Base-by-base conservation (phyloP, 2,888 invertebrate species). In the Parnassius orleans region DNA sequence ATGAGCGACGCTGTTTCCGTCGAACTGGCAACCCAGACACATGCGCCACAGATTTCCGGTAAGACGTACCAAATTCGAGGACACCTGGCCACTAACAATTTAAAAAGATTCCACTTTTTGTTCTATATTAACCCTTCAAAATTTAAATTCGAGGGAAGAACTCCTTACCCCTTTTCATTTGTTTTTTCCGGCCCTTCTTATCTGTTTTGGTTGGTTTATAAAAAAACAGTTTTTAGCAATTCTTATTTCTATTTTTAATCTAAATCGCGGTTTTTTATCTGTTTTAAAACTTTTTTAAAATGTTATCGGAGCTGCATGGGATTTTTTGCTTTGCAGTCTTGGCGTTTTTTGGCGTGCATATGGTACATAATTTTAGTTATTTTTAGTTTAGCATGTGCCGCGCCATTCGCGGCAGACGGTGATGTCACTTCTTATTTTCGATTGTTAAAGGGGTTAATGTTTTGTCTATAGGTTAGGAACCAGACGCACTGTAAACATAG, bases 31-130 rank as follows among this genome's bases (percentile, higher is more conserved):
- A 82, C 64, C 67, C 76, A 82, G 85, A 84, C 87, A 87, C 83
- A 87, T 87, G 87, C 83, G 81, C 79, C 85, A 81, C 87, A 87
- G 88, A 90, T 89, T 87, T 90, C 90, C 90, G 90, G 90, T 80
- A 87, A 86, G 84, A 79, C 81, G 81, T 75, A 80, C 78, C 80
- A 75, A 80, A 79, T 80, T 72, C 69, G 67, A 76, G 78, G 76
- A 80, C 90, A 91, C 90, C 90, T 91, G 90, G 90, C 75, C 78
- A 75, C 78, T 75, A 83, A 80, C 79, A 81, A 84, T 79, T 79
- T 52, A 76, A 75, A 80, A 81, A 77, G 76, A 78, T 75, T 78
- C 75, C 75, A 82, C 77, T 83, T 87, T 85, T 85, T 88, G 77
- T 83, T 73, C 73, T 68, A 76, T 73, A 79, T 72, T 77, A 80